Evolutionary conservation across 2,888 invertebrate species (phyloP).

Genomic region (Drosophila gaucha): DNA sequence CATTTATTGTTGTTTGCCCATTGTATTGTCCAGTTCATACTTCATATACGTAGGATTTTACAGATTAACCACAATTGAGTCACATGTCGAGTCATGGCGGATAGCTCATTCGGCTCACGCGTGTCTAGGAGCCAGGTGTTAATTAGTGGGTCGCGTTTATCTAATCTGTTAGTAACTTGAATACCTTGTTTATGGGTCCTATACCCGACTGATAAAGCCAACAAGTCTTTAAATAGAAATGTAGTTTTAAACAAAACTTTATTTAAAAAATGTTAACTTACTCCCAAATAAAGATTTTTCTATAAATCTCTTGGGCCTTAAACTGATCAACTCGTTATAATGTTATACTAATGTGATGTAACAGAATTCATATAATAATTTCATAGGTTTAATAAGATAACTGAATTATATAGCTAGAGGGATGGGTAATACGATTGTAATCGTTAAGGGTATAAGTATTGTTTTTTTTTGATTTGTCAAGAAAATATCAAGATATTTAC

Average conservation of each 20-base stretch:
- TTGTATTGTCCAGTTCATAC: neutral
- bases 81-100: constrained; percentile 34
- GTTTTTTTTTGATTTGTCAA: no score
- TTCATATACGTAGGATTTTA: neutral
- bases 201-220: constrained; percentile 20
- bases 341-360: no score
- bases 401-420: no score
- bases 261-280: neutral
- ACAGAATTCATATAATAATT: no score
- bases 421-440: no score
- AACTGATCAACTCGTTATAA: no score
- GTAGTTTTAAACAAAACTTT: neutral
- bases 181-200: constrained; percentile 41
- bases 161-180: constrained; percentile 39
- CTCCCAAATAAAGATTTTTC: neutral
- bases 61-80: constrained; percentile 23
- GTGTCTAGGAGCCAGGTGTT: constrained; percentile 39
- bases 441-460: no score
- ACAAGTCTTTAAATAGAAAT: constrained; percentile 1
- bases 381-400: no score
- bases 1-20: no score
- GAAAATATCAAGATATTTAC: no score
- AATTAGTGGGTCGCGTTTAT: constrained; percentile 35
- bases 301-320: no score
- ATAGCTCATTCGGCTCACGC: constrained; percentile 8